These are phyloP conservation scores for Cettia cetti DNA, from an alignment of 2,113 vertebrate species.

Conservation along the genomic window DNA sequence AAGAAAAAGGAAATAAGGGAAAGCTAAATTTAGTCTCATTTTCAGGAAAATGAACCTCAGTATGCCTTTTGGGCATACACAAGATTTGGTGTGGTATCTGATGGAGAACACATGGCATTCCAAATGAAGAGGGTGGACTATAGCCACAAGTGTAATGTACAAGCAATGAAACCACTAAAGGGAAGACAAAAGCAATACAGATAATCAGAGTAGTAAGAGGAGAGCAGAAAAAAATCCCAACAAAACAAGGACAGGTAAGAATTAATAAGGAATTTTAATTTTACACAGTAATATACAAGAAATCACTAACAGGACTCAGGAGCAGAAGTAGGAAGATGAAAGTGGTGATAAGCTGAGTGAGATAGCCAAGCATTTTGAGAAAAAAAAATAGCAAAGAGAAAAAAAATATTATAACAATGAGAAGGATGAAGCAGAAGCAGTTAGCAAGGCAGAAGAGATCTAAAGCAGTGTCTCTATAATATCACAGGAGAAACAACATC, in stretches of 20 bases:
- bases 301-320: not conserved
- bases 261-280: not conserved
- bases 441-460: not conserved
- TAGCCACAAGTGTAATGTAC: rapidly evolving
- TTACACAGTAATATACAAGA: not conserved
- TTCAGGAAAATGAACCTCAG: not conserved
- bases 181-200: not conserved
- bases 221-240: not conserved
- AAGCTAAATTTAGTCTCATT: not conserved
- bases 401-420: not conserved
- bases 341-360: not conserved
- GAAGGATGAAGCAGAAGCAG: not conserved
- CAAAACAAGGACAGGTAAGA: not conserved
- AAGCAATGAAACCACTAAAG: not conserved
- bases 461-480: not conserved
- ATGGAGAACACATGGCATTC: not conserved
- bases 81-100: not conserved
- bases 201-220: not conserved
- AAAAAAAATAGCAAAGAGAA: not conserved
- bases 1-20: not conserved
- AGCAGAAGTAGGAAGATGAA: not conserved
- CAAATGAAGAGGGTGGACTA: not conserved
- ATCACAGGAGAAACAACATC: not conserved
- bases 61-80: not conserved
- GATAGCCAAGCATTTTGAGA: not conserved